Evolutionary conservation across 2,888 invertebrate genomes (phyloP).

Genomic region (Pantelozetes paolii): DNA sequence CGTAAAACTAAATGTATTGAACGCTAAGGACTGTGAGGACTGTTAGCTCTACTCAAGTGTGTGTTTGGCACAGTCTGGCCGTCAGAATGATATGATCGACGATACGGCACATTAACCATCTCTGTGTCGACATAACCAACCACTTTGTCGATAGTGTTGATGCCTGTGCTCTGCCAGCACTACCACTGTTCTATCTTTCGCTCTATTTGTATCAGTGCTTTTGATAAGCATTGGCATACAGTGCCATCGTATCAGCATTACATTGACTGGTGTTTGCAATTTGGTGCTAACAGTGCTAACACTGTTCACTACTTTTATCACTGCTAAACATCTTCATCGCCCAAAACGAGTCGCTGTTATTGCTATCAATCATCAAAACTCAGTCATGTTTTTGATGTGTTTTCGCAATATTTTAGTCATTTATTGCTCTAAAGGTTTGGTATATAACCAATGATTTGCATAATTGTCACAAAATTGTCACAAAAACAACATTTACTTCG

Average conservation of each 20-base stretch:
- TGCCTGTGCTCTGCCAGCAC: background rate
- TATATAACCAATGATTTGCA: slow-evolving; percentile 32
- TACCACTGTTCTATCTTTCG: background rate
- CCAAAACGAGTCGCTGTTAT: slow-evolving; percentile 31
- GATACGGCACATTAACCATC: slow-evolving; percentile 26
- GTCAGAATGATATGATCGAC: slow-evolving; percentile 3
- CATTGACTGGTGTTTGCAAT: background rate
- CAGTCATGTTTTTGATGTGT: slow-evolving; percentile 26
- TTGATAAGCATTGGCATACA: background rate
- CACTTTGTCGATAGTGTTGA: slow-evolving; percentile 34
- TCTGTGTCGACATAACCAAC: slow-evolving; percentile 24
- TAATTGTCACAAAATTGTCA: slow-evolving; percentile 20
- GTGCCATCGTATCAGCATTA: slow-evolving; percentile 20
- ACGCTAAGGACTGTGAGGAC: background rate
- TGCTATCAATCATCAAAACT: slow-evolving; percentile 28
- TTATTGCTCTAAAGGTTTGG: no score
- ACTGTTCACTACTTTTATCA: slow-evolving; percentile 23
- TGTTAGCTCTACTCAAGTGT: slow-evolving; percentile 4
- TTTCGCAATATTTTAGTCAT: background rate
- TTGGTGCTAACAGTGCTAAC: slow-evolving; percentile 14
- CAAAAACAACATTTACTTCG: background rate
- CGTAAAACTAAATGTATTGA: background rate
- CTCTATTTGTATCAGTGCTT: background rate
- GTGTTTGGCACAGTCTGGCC: background rate
- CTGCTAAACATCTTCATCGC: slow-evolving; percentile 7